Percentiles rank a stretch among this genome's conserved stretches.
These are phyloP conservation scores for Venusia cambrica DNA, from an alignment of 2,888 invertebrate genomes.

Conservation along the genomic window DNA sequence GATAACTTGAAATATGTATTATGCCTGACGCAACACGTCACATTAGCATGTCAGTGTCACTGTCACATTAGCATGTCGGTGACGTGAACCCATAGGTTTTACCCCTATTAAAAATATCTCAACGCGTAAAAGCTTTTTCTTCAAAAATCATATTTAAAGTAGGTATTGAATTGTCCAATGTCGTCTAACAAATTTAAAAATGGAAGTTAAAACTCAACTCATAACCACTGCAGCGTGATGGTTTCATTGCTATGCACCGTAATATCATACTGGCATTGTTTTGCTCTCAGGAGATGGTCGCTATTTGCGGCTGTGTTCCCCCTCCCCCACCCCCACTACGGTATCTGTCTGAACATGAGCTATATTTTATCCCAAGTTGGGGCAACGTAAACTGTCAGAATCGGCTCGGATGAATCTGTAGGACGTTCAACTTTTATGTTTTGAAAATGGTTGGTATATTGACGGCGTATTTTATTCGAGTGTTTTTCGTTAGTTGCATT, in stretches of 20 bases:
- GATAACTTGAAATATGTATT: too few relatives aligned
- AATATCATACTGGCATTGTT: constrained; percentile 78
- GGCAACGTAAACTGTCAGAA: constrained; percentile 76
- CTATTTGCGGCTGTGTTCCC: constrained; percentile 73
- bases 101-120: too few relatives aligned
- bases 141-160: too few relatives aligned
- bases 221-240: constrained; percentile 18
- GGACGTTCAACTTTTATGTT: constrained; percentile 75
- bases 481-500: constrained; percentile 14
- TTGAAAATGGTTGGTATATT: constrained; percentile 41
- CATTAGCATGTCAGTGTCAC: too few relatives aligned
- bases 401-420: constrained; percentile 60
- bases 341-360: constrained; percentile 74
- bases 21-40: too few relatives aligned
- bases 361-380: constrained; percentile 77
- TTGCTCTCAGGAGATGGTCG: constrained; percentile 71
- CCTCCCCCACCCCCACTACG: constrained; percentile 48
- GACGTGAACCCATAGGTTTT: too few relatives aligned
- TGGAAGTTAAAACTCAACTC: constrained; percentile 11
- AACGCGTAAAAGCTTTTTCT: too few relatives aligned
- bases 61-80: too few relatives aligned
- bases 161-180: constrained; percentile 1
- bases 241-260: constrained; percentile 54
- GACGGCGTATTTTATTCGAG: constrained; percentile 24
- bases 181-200: constrained; percentile 12